Evolutionary conservation across 2,888 invertebrate genomes (phyloP), one percentile per base, ranked within the genome.

Genomic region (Dendrolimus pini): DNA sequence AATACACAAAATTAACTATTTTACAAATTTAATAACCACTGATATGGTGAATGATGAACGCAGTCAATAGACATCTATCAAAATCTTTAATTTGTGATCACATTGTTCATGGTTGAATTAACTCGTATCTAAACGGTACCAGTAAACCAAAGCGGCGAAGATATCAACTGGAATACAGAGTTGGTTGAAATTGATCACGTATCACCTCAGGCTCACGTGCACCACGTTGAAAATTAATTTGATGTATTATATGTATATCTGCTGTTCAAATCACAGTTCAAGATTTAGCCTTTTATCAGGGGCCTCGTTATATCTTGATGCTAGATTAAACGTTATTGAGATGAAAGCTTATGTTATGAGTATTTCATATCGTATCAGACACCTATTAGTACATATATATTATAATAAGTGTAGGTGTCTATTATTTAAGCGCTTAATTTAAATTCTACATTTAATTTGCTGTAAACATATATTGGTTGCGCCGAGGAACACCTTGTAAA

Each of bases 121-220:
- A 12, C 47, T 47, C 9, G 9, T 8, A 47, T 47, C 47, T 47
- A 47, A 47, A 8, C 47, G 47, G 30, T 30, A 47, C 47, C 12
- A 47, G 12, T 8, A 47, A 47, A 8, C 47, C 12, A 10, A 47
- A 47, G 12, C 47, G 12, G 6, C 12, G 9, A 47, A 30, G 30
- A 30, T 30, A 30, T 47, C 2, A 47, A 10, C 12, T 12, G 47
- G 47, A 47, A 47, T 47, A 47, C 7, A 47, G 9, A 60, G 57
- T 61, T 63, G 62, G 56, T 63, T 69, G 64, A 69, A 75, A 77
- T 75, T 71, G 73, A 76, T 74, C 76, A 77, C 78, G 77, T 77
- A 73, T 70, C 73, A 70, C 72, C 68, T 64, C 65, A 62, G 64
- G 69, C 68, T 68, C 61, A 71, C 70, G 65, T 66, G 67, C 64